phyloP scores from a whole-genome alignment of 2,113 vertebrate genomes.

The Damaliscus lunatus region DNA sequence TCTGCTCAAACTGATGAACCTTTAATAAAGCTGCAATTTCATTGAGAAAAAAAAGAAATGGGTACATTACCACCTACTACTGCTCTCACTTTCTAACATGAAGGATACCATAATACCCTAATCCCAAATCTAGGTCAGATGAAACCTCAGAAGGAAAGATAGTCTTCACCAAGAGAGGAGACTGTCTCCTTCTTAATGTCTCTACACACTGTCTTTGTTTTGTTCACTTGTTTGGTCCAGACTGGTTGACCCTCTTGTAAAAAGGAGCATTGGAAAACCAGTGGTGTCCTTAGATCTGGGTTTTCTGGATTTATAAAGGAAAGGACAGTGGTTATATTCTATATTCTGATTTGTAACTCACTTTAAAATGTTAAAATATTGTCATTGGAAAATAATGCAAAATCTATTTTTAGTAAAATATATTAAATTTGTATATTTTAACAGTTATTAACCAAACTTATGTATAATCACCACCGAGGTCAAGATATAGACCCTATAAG shows the following conservation, averaged over 20 bases:
- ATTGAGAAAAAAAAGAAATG: not conserved
- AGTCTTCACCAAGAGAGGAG: not conserved
- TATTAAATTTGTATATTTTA: not conserved
- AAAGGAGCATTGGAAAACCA: not conserved
- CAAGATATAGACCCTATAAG: not conserved
- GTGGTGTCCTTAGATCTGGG: not conserved
- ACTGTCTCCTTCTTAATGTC: fast-evolving
- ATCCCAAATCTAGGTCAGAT: not conserved
- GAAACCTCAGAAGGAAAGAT: not conserved
- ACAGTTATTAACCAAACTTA: not conserved
- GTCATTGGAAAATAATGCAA: not conserved
- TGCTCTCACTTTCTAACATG: not conserved
- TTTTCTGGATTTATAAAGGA: not conserved
- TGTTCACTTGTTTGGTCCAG: not conserved
- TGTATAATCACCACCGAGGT: not conserved
- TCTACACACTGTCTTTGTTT: not conserved
- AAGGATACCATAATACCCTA: not conserved
- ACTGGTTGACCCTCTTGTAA: not conserved
- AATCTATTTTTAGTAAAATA: not conserved
- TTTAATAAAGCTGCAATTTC: not conserved
- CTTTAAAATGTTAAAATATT: not conserved
- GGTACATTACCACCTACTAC: not conserved
- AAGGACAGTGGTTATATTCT: not conserved
- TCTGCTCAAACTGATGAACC: not conserved
- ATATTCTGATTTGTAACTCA: not conserved